These are phyloP conservation scores for Ranitomeya variabilis DNA, from an alignment of 2,113 vertebrate species.

Conservation along the genomic window DNA sequence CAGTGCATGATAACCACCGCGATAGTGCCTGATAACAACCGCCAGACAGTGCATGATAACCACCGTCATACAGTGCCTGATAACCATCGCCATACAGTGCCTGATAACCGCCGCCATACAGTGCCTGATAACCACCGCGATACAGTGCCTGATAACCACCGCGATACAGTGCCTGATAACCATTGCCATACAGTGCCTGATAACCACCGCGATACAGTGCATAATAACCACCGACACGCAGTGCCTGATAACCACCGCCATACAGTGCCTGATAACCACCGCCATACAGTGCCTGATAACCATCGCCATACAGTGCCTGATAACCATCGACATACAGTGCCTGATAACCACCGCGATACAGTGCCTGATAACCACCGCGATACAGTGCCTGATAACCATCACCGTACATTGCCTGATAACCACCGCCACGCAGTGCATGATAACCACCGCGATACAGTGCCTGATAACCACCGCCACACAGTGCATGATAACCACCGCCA, in stretches of 20 bases:
- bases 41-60: neutral
- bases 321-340: neutral
- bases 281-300: neutral
- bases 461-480: neutral
- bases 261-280: neutral
- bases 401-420: neutral
- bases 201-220: no score
- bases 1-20: no score
- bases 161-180: no score
- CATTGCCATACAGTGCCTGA: no score
- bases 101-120: neutral
- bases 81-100: neutral
- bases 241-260: no score
- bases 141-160: no score
- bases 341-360: neutral
- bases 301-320: neutral
- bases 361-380: neutral
- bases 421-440: neutral
- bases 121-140: no score
- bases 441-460: neutral
- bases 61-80: neutral
- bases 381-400: neutral
- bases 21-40: neutral
- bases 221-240: no score
- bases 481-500: neutral